A percentile compares a stretch with the other conserved stretches of the same genome.
Evolutionary conservation across 2,113 vertebrate genomes (phyloP).

Genomic region (Nothobranchius kuhntae): DNA sequence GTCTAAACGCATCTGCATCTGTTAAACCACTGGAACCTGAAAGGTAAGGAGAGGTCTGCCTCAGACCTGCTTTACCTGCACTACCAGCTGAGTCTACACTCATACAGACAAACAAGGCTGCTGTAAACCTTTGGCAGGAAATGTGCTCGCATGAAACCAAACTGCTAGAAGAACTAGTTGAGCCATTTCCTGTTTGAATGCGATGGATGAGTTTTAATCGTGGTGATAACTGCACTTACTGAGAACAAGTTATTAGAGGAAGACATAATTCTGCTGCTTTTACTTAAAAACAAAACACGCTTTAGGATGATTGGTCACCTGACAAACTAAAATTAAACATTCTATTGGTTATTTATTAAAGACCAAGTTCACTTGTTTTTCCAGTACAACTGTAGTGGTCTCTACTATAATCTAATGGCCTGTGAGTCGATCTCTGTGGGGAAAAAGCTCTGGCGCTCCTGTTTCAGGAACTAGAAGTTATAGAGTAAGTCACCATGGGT

Average conservation of each 20-base stretch:
- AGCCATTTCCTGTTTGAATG: slow-evolving; percentile 28
- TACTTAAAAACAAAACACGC: no score
- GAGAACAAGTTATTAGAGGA: no score
- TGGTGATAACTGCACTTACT: background rate
- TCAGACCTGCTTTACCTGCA: slow-evolving; percentile 72
- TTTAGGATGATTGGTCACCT: background rate
- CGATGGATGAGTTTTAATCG: slow-evolving; percentile 10
- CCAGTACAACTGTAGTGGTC: no score
- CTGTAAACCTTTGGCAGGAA: slow-evolving; percentile 32
- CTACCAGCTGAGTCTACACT: slow-evolving; percentile 44
- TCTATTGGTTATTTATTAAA: no score
- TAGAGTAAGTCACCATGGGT: no score
- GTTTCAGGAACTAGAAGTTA: no score
- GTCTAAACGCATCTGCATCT: slow-evolving; percentile 47
- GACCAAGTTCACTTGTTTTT: no score
- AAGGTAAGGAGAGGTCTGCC: slow-evolving; percentile 22
- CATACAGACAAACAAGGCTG: background rate
- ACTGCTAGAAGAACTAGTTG: slow-evolving; percentile 43
- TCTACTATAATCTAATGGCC: no score
- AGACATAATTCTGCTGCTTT: no score
- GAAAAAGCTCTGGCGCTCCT: no score
- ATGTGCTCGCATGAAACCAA: slow-evolving; percentile 37
- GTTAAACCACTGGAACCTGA: slow-evolving; percentile 47
- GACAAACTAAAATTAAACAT: no score
- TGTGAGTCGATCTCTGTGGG: no score